These are phyloP conservation scores for Apodemus speciosus DNA, from an alignment of 2,113 vertebrate genomes.

Conservation along the genomic window DNA sequence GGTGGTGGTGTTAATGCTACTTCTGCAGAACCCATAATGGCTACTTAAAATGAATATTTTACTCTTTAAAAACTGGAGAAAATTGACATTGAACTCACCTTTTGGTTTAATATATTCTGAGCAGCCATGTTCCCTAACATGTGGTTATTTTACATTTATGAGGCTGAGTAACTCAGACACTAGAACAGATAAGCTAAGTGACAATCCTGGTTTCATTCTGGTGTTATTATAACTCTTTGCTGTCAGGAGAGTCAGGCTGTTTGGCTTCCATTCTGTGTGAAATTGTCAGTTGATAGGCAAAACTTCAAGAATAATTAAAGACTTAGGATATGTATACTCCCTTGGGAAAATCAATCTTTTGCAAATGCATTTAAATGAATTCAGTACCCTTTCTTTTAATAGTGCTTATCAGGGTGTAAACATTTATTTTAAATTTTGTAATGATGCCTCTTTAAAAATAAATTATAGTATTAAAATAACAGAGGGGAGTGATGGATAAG, in stretches of 20 bases:
- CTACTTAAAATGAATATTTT: background rate
- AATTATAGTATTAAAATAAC: constrained; percentile 83
- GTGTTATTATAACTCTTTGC: constrained; percentile 77
- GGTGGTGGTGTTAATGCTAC: background rate
- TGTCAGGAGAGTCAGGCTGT: constrained; percentile 80
- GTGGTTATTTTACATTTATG: constrained; percentile 69
- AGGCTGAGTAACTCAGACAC: constrained; percentile 67
- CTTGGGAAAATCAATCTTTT: constrained; percentile 79
- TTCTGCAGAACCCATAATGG: constrained; percentile 10
- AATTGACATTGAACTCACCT: background rate
- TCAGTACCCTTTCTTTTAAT: constrained; percentile 84
- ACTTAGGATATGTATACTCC: constrained; percentile 74
- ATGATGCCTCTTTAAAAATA: constrained; percentile 85
- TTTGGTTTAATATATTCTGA: constrained; percentile 64
- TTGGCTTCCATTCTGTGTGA: constrained; percentile 79
- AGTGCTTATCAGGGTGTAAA: constrained; percentile 72
- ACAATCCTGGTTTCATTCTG: constrained; percentile 75
- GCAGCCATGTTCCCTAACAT: constrained; percentile 12
- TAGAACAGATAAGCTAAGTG: constrained; percentile 60
- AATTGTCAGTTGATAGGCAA: constrained; percentile 84
- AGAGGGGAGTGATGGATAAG: constrained; percentile 80
- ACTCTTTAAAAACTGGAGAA: constrained; percentile 51
- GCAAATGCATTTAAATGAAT: constrained; percentile 87
- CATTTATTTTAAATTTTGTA: constrained; percentile 80
- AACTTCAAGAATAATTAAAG: constrained; percentile 87